Conservation (phyloP, 2,797 vertebrate genomes). For the Eulemur mongoz region DNA sequence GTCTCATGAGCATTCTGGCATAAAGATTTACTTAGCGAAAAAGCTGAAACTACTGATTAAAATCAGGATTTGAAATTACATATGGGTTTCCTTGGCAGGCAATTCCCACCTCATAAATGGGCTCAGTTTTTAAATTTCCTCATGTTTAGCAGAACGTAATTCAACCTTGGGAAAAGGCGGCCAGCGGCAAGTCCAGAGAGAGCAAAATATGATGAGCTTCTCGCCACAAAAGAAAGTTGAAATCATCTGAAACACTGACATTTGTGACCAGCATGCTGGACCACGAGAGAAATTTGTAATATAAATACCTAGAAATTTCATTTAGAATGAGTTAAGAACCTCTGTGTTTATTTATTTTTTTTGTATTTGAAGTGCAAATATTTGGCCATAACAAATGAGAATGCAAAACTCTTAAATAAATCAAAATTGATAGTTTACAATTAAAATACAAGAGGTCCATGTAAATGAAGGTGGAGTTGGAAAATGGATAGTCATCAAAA, state of each 20-base stretch:
- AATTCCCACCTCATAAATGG: constrained; percentile 31
- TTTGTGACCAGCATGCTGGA: neutral
- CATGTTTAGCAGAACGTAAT: constrained; percentile 50
- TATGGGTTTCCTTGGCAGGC: constrained; percentile 55
- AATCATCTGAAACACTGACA: constrained; percentile 20
- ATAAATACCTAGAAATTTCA: constrained; percentile 41
- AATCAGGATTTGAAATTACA: constrained; percentile 68
- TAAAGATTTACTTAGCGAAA: constrained; percentile 61
- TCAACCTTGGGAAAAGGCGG: constrained; percentile 32
- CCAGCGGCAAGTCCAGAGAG: neutral
- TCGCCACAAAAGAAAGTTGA: neutral
- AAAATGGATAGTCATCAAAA: neutral
- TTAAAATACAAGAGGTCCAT: neutral
- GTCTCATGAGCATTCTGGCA: constrained; percentile 38
- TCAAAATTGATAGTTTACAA: neutral
- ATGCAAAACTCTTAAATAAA: constrained; percentile 15
- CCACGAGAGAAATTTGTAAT: constrained; percentile 36
- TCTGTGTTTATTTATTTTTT: neutral
- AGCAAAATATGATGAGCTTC: neutral
- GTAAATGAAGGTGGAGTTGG: neutral
- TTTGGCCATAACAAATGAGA: constrained; percentile 18
- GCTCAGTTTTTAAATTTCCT: constrained; percentile 43
- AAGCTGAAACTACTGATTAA: constrained; percentile 66
- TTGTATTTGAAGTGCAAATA: constrained; percentile 49
- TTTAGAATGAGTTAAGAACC: constrained; percentile 7